Evolutionary conservation across 2,888 invertebrate genomes (phyloP).

Genomic region (Lithophane leautieri): DNA sequence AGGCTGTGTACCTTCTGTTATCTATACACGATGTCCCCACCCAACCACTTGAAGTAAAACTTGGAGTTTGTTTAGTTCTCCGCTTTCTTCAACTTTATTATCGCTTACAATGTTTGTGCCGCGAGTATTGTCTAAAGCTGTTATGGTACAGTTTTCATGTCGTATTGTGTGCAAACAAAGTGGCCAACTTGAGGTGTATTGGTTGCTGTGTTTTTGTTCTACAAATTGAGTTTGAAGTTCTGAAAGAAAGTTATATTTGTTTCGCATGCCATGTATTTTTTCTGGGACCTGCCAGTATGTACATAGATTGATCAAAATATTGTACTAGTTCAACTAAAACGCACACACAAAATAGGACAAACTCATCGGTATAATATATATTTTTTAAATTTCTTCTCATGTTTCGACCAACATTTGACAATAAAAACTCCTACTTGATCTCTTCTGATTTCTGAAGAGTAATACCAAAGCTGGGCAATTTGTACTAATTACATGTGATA

Average conservation of each 20-base stretch:
- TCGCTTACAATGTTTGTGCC: constrained; percentile 57
- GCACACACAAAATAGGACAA: not conserved
- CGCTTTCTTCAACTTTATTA: constrained; percentile 62
- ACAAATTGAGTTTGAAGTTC: constrained; percentile 16
- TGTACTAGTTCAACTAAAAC: not conserved
- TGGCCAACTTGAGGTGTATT: constrained; percentile 34
- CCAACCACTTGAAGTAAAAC: constrained; percentile 54
- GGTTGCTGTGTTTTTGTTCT: constrained; percentile 14
- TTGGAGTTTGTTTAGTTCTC: constrained; percentile 61
- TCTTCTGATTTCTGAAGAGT: not conserved
- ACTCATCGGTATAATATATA: not conserved
- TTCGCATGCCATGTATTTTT: not conserved
- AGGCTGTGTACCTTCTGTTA: not conserved
- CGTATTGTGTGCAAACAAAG: constrained; percentile 54
- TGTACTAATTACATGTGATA: not conserved
- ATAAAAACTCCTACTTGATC: not conserved
- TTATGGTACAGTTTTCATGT: constrained; percentile 59
- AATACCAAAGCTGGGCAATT: not conserved
- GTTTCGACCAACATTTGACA: not conserved
- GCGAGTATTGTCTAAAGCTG: constrained; percentile 56
- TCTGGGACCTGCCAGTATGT: not conserved
- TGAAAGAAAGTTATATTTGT: constrained; percentile 5
- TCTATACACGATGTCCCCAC: not conserved
- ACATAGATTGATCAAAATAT: not conserved
- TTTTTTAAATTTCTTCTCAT: not conserved